A percentile compares a stretch with the other conserved stretches of the same genome.
Evolutionary conservation across 2,888 invertebrate species (phyloP).

Genomic region (Drosophila algonquin): DNA sequence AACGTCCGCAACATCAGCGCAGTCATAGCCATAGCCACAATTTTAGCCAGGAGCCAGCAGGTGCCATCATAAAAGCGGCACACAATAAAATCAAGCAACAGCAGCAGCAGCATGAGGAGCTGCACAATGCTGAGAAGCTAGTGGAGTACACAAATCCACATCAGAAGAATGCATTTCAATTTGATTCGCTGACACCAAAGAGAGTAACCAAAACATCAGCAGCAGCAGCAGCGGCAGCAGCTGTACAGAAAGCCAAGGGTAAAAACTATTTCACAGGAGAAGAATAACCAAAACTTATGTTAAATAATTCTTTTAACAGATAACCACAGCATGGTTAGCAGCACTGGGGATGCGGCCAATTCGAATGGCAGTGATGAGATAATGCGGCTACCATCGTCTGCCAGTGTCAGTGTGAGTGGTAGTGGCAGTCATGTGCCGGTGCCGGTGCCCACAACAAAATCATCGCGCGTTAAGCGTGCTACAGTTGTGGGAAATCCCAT

Average conservation of each 20-base stretch:
- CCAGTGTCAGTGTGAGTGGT: conserved; percentile 25
- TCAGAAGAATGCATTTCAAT: conserved; percentile 83
- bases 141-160: conserved; percentile 83
- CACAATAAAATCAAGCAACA: conserved; percentile 70
- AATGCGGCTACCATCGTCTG: conserved; percentile 60
- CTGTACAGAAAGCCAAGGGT: conserved; percentile 48
- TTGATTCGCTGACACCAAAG: conserved; percentile 84
- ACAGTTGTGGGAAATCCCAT: conserved; percentile 95
- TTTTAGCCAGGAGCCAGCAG: conserved; percentile 61
- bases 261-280: not conserved
- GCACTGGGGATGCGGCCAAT: conserved; percentile 69
- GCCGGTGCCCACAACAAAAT: conserved; percentile 72
- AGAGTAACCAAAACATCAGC: conserved; percentile 74
- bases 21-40: conserved; percentile 70
- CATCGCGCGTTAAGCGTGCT: conserved; percentile 89
- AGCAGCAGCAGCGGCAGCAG: conserved; percentile 47
- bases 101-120: conserved; percentile 67
- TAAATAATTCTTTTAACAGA: conserved; percentile 37
- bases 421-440: conserved; percentile 65
- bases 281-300: not conserved
- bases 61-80: conserved; percentile 50
- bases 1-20: conserved; percentile 66
- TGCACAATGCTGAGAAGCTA: conserved; percentile 84
- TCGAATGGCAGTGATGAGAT: conserved; percentile 72
- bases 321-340: conserved; percentile 69